These are phyloP conservation scores for Aradophagus sp. DNA, from an alignment of 1,140 invertebrate genomes.

Conservation along the genomic window DNA sequence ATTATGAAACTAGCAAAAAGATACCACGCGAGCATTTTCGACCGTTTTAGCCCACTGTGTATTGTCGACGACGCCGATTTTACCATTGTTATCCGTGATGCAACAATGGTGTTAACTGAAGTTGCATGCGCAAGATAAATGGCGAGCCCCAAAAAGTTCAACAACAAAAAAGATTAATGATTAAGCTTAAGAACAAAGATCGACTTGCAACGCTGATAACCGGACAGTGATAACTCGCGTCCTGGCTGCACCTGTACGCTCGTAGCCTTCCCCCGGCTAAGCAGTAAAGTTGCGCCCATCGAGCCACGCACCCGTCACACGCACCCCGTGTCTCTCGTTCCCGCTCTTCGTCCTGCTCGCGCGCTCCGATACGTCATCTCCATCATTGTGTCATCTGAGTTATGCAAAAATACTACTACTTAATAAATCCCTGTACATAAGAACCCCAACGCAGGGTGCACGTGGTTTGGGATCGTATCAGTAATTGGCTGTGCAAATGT, in stretches of 20 bases:
- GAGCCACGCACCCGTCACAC: no score
- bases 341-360: slow-evolving; percentile 10
- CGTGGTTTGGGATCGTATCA: no score
- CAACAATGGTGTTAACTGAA: slow-evolving; percentile 5
- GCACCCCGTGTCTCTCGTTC: no score
- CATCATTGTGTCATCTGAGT: slow-evolving; percentile 38
- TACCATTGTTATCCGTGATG: no score
- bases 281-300: no score
- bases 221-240: slow-evolving; percentile 14
- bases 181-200: slow-evolving; percentile 5
- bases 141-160: slow-evolving; percentile 3
- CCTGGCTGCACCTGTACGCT: no score
- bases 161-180: slow-evolving; percentile 37
- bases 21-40: no score
- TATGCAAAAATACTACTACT: slow-evolving; percentile 74
- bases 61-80: not conserved
- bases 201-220: slow-evolving; percentile 1
- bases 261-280: no score
- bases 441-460: slow-evolving; percentile 60
- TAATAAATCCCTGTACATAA: slow-evolving; percentile 73
- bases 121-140: slow-evolving; percentile 10
- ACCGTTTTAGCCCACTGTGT: not conserved
- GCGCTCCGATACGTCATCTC: slow-evolving; percentile 26
- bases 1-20: no score
- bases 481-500: no score